Evolutionary conservation across 2,113 vertebrate genomes (phyloP).

Genomic region (Mesocricetus auratus): DNA sequence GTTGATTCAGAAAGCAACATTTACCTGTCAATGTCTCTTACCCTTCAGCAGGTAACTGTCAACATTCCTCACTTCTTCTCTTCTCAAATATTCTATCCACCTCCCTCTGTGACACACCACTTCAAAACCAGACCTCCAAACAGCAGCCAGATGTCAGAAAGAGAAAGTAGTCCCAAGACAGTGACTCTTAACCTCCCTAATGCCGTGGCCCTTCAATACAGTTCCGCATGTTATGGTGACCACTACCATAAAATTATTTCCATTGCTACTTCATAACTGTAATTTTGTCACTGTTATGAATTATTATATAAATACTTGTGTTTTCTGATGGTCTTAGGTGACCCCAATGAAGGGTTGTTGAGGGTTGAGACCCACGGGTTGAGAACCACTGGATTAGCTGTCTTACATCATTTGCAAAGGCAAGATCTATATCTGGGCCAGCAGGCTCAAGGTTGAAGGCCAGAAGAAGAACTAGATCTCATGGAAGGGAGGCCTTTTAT

Average conservation of each 20-base stretch:
- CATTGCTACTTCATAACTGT: neutral
- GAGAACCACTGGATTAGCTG: neutral
- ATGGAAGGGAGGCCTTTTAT: neutral
- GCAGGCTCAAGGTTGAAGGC: neutral
- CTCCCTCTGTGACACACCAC: neutral
- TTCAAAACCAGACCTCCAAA: neutral
- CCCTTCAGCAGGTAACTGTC: neutral
- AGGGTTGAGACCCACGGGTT: neutral
- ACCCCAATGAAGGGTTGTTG: neutral
- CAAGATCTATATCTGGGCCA: neutral
- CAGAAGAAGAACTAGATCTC: neutral
- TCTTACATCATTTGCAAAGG: neutral
- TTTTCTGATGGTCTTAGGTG: neutral
- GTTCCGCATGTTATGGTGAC: neutral
- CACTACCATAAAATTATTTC: neutral
- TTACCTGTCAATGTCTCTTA: neutral
- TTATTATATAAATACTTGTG: neutral
- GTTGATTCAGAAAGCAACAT: neutral
- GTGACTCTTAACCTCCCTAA: neutral
- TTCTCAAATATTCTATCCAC: neutral
- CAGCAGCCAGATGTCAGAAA: neutral
- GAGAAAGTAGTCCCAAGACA: neutral
- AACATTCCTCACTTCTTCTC: neutral
- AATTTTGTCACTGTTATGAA: neutral
- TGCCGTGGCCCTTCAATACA: neutral